Base-by-base conservation (phyloP, 2,797 vertebrate species). In the Gymnothorax reevesii region DNA sequence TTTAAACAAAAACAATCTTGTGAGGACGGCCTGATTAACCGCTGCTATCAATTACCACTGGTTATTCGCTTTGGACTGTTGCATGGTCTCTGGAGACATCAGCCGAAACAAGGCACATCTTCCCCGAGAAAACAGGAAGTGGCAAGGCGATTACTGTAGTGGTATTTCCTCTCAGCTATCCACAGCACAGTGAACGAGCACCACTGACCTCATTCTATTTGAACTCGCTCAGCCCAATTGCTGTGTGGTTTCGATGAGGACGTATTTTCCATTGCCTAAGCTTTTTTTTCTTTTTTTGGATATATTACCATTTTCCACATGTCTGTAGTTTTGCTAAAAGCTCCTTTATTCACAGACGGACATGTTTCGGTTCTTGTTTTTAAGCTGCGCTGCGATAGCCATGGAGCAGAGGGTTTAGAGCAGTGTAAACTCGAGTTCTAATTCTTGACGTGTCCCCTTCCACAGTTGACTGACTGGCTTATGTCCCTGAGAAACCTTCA, bases 31-130 rank as follows among this genome's bases (percentile, higher is more conserved):
- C 77, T 80, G 77, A 80, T 80, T 80, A 80, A 22, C 77, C 54
- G 77, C 77, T 80, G 77, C 77, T 80, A 80, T 80, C 77, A 80
- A 55, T 80, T 80, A 80, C 77, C 49, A 22, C 77, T 33, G 52
- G 49, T 7, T 80, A 57, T 83, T 57, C 33, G 27, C 25, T n/a
- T 60, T 83, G 80, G 25, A 27, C 82, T 83, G 82, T 42, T 83
- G 27, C 60, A 60, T 3, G 27, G 57, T 83, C 82, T 55, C 25
- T 62, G 55, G 82, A 59, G 82, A 59, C 54, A 59, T 59, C 15
- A 75, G 84, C 22, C 27, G 7, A 69, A 20, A 64, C 84, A 55
- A 49, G 20, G 22, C 25, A 12, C 55, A 27, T 85, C 69, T 69
- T 75, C 66, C n/a, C 42, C 52, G 13, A n/a, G 69, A 22, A 54